A percentile compares a stretch with the other conserved stretches of the same genome.
phyloP scores from a whole-genome alignment of 2,113 vertebrate species.

The Crotalus viridis region DNA sequence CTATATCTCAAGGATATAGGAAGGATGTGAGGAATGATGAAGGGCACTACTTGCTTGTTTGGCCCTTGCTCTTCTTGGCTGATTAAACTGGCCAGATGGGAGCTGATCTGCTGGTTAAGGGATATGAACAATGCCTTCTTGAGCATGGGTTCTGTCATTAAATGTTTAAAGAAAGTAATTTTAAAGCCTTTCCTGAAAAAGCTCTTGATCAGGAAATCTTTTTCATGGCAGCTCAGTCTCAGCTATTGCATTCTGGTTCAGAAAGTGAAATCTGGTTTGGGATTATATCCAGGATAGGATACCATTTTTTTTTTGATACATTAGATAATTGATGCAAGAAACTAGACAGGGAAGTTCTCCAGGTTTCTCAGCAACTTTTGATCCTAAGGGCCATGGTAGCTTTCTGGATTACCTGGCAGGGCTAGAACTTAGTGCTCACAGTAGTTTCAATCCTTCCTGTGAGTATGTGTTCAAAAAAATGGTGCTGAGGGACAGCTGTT shows the following conservation, averaged over 20 bases:
- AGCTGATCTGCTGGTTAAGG: background rate
- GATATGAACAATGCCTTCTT: background rate
- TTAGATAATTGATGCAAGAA: background rate
- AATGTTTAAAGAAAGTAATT: background rate
- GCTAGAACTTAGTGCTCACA: background rate
- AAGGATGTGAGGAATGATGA: background rate
- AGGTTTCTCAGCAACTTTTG: background rate
- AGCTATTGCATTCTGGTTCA: background rate
- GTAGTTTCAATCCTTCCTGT: background rate
- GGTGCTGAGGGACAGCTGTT: background rate
- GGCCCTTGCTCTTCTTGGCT: background rate
- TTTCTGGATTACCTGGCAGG: background rate
- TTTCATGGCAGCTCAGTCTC: background rate
- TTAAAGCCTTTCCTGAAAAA: background rate
- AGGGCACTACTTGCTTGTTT: background rate
- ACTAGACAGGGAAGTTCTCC: background rate
- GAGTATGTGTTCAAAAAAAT: background rate
- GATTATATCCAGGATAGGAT: background rate
- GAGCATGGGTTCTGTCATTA: background rate
- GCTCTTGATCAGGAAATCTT: background rate
- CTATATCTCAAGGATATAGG: background rate
- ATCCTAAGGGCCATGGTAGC: background rate
- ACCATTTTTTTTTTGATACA: background rate
- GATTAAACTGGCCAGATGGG: background rate
- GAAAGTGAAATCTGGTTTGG: background rate